Evolutionary conservation across 2,113 vertebrate species (phyloP).

Genomic region (Takifugu bimaculatus): DNA sequence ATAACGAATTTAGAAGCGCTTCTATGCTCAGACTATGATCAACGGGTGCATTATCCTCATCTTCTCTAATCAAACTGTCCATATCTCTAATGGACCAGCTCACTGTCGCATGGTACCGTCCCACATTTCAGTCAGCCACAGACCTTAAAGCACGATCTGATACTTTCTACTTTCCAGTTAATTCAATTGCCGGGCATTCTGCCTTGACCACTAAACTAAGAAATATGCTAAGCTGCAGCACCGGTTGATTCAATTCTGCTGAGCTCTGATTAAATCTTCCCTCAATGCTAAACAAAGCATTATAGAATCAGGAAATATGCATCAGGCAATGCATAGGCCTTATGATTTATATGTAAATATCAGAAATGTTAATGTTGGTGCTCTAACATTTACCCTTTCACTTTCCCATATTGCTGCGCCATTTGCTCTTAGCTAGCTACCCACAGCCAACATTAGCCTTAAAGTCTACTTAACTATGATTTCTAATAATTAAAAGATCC

Average conservation of each 20-base stretch:
- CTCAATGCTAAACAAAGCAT: slow-evolving; percentile 1
- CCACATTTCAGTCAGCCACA: not conserved
- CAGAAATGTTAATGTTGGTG: not conserved
- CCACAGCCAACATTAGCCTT: too few species aligned
- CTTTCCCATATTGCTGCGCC: not conserved
- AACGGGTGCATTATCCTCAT: too few species aligned
- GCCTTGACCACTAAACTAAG: slow-evolving; percentile 16
- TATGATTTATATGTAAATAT: slow-evolving; percentile 35
- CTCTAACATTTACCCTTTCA: not conserved
- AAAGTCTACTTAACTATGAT: too few species aligned
- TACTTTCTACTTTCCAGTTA: slow-evolving; percentile 4
- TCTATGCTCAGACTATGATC: not conserved
- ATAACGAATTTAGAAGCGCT: not conserved
- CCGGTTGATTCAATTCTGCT: slow-evolving; percentile 39
- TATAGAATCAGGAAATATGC: slow-evolving; percentile 21
- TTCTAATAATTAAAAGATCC: too few species aligned
- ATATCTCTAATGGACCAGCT: not conserved
- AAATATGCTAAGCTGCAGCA: slow-evolving; percentile 27
- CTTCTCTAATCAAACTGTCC: too few species aligned
- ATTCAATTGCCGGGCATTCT: slow-evolving; percentile 34
- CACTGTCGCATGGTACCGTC: not conserved
- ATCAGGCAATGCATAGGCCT: slow-evolving; percentile 8
- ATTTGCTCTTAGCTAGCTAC: too few species aligned
- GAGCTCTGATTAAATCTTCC: slow-evolving; percentile 26
- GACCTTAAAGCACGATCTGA: slow-evolving; percentile 11